These are phyloP conservation scores for Channa maculata DNA, from an alignment of 2,113 vertebrate genomes.

Conservation along the genomic window DNA sequence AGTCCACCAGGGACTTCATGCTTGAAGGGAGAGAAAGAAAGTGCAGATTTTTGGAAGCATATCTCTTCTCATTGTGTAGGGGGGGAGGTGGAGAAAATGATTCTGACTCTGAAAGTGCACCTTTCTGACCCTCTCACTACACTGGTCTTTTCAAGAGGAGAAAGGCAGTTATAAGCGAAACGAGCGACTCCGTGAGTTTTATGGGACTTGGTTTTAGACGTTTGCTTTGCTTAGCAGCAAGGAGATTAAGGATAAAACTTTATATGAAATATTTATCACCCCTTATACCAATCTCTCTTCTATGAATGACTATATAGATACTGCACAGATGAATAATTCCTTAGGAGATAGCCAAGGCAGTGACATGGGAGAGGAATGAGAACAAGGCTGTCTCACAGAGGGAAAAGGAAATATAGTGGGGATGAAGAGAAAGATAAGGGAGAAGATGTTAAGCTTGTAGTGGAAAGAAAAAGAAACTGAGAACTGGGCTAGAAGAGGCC, in stretches of 20 bases:
- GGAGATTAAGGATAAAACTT: constrained; percentile 74
- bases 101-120: constrained; percentile 52
- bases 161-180: constrained; percentile 28
- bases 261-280: constrained; percentile 75
- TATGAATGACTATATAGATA: constrained; percentile 66
- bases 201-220: constrained; percentile 41
- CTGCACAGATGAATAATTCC: constrained; percentile 75
- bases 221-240: constrained; percentile 59
- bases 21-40: constrained; percentile 21
- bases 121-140: constrained; percentile 48
- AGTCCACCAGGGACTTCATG: constrained; percentile 50
- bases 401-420: constrained; percentile 43
- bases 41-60: constrained; percentile 12
- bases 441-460: constrained; percentile 26
- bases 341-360: constrained; percentile 46
- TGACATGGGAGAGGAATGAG: constrained; percentile 7
- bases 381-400: constrained; percentile 7
- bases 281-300: constrained; percentile 68
- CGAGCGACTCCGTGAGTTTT: constrained; percentile 38
- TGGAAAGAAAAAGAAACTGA: constrained; percentile 27
- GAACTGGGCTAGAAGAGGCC: constrained; percentile 28
- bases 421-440: not conserved
- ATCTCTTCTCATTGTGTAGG: constrained; percentile 8
- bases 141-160: constrained; percentile 61
- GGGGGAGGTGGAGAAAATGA: constrained; percentile 10